phyloP scores from a whole-genome alignment of 2,113 vertebrate species.

The Pollimyrus isidori region DNA sequence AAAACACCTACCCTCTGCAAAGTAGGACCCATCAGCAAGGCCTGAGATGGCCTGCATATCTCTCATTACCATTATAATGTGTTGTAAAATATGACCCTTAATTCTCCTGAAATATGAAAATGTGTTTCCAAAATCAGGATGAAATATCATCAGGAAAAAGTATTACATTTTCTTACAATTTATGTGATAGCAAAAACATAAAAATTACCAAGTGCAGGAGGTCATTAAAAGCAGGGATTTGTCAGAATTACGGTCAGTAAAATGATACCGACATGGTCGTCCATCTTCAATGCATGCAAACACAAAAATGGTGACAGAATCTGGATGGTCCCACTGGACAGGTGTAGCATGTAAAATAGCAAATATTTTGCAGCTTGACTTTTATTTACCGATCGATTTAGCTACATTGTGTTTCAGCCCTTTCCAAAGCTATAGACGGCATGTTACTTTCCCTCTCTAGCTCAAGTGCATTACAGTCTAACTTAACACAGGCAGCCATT shows the following conservation, averaged over 20 bases:
- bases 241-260: background rate
- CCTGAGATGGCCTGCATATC: background rate
- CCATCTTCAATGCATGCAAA: background rate
- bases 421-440: too few species aligned
- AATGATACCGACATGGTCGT: background rate
- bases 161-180: background rate
- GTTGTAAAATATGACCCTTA: too few species aligned
- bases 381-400: background rate
- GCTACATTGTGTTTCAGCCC: background rate
- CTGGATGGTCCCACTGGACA: background rate
- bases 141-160: background rate
- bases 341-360: background rate
- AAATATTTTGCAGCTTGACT: background rate
- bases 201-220: background rate
- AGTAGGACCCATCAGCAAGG: background rate
- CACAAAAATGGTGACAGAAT: background rate
- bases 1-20: slow-evolving; percentile 17
- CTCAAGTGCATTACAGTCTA: background rate
- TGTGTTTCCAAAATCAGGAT: background rate
- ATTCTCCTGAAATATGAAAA: background rate
- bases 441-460: background rate
- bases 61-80: background rate
- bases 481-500: background rate
- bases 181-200: background rate
- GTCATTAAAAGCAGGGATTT: background rate